Conservation (phyloP, 2,888 invertebrate genomes). For the Hypomecis punctinalis region DNA sequence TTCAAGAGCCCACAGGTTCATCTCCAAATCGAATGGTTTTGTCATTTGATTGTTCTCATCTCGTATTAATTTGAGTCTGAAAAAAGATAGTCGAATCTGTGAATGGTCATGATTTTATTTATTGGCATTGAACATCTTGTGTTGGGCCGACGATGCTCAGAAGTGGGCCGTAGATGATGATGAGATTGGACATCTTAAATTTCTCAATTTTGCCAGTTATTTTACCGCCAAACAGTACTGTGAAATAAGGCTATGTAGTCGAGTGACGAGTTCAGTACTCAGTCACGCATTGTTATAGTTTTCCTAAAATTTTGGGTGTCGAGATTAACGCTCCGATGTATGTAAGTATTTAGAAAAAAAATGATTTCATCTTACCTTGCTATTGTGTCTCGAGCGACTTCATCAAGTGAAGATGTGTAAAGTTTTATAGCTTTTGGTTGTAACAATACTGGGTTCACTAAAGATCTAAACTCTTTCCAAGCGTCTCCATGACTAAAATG, state of each 20-base stretch:
- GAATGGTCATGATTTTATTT: neutral
- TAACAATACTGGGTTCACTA: conserved; percentile 91
- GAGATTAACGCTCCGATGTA: too few relatives aligned
- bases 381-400: conserved; percentile 88
- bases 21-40: conserved; percentile 80
- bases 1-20: conserved; percentile 87
- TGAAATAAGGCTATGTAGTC: too few relatives aligned
- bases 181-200: too few relatives aligned
- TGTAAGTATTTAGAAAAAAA: too few relatives aligned
- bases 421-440: conserved; percentile 89
- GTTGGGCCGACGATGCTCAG: too few relatives aligned
- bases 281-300: too few relatives aligned
- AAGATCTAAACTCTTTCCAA: conserved; percentile 90
- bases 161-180: too few relatives aligned
- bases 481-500: conserved; percentile 68
- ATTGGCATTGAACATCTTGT: too few relatives aligned
- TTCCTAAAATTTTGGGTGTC: too few relatives aligned
- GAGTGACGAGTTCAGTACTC: too few relatives aligned
- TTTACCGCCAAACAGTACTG: too few relatives aligned
- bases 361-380: conserved; percentile 47
- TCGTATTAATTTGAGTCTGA: conserved; percentile 80
- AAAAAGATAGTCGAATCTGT: conserved; percentile 39
- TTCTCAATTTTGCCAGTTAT: too few relatives aligned
- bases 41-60: conserved; percentile 83
- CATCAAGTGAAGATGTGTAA: conserved; percentile 87